phyloP scores from a whole-genome alignment of 1,140 invertebrate species.

The Thaumetopoea pityocampa region DNA sequence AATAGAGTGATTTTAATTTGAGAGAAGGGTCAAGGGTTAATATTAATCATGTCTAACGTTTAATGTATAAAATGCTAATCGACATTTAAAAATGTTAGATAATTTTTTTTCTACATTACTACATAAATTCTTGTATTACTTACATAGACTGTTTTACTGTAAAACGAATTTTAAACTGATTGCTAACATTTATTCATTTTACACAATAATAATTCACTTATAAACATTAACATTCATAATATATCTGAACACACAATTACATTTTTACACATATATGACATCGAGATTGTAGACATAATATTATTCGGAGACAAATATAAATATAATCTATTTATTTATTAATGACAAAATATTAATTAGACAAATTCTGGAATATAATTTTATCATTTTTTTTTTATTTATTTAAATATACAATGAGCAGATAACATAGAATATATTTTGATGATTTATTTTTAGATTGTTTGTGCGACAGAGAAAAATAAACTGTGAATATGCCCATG shows the following conservation, averaged over 20 bases:
- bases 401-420: constrained; percentile 10
- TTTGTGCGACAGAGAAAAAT: constrained; percentile 61
- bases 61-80: too few relatives aligned
- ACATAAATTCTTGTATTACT: neutral
- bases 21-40: too few relatives aligned
- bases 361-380: constrained; percentile 33
- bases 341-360: constrained; percentile 59
- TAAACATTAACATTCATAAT: constrained; percentile 55
- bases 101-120: constrained; percentile 5
- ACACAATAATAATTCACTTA: constrained; percentile 35
- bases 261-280: constrained; percentile 53
- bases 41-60: too few relatives aligned
- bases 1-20: too few relatives aligned
- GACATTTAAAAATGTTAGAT: too few relatives aligned
- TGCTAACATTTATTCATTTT: constrained; percentile 29
- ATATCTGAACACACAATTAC: constrained; percentile 56
- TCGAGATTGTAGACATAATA: constrained; percentile 66
- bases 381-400: constrained; percentile 21
- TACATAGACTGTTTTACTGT: constrained; percentile 2
- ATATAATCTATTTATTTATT: constrained; percentile 46
- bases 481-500: constrained; percentile 45
- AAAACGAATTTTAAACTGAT: too few relatives aligned
- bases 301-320: constrained; percentile 52
- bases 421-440: constrained; percentile 43
- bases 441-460: constrained; percentile 32